These are phyloP conservation scores for Nemotelus nigrinus DNA, from an alignment of 2,888 invertebrate genomes.

Conservation along the genomic window DNA sequence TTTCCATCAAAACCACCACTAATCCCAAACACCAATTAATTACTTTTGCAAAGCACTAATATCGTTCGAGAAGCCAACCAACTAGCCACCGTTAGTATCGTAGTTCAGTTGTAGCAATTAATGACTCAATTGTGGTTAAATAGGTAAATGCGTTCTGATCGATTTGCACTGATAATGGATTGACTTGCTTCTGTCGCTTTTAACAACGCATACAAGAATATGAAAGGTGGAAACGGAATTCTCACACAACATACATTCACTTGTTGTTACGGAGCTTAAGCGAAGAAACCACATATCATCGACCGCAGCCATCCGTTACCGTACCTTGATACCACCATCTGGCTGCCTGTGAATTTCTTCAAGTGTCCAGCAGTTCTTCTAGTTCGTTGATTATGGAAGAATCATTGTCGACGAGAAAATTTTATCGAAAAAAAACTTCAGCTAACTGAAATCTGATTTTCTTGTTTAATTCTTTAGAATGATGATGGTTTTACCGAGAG, in stretches of 20 bases:
- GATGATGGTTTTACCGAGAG: no score
- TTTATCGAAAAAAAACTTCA: no score
- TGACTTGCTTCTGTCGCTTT: background rate
- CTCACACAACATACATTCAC: background rate
- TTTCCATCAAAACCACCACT: background rate
- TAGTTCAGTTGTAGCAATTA: background rate
- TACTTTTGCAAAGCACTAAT: background rate
- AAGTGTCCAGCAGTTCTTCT: background rate
- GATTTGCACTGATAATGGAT: constrained; percentile 1
- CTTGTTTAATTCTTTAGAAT: no score
- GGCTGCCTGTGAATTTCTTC: background rate
- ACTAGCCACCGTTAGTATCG: background rate
- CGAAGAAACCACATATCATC: constrained; percentile 10
- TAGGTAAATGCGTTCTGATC: constrained; percentile 6
- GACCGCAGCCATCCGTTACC: background rate
- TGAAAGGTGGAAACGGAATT: no score
- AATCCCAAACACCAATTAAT: background rate
- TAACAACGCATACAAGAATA: no score
- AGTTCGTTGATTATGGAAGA: no score
- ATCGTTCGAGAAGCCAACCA: background rate
- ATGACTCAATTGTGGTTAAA: constrained; percentile 3
- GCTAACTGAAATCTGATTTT: no score
- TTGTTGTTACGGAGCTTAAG: background rate
- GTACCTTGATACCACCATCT: background rate
- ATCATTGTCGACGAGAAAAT: no score